Evolutionary conservation across 37 sponge, comb jelly and placozoan species (phyloP), one percentile per base, ranked within the genome.

Genomic region (Axinella damicornis): DNA sequence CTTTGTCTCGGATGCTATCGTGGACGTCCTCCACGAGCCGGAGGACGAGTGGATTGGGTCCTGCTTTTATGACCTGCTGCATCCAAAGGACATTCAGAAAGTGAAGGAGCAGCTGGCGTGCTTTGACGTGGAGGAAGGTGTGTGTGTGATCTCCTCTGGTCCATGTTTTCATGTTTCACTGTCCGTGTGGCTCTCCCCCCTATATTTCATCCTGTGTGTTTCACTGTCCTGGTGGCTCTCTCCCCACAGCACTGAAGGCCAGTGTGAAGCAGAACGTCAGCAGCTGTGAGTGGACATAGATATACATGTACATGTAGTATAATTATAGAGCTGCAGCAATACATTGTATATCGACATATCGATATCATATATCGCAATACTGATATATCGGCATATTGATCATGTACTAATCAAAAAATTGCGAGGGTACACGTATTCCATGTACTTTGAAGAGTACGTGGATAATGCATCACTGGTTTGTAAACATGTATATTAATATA

Each of bases 1-100:
- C 35, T 96, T 84, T 84, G 97, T 90, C 25, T 93, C 94, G 9
- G 94, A 96, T 72, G 89, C 94, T 1, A 81, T 96, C 39, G 33
- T 28, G 5, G 85, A 76, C 39, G 78, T 85, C 59, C 71, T 86
- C 32, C 31, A 73, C 5, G 84, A 83, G 52, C 20, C 59, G n/a
- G 41, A 70, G 57, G 83, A 91, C 15, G 36, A 82, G 21, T 91
- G 92, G 92, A 57, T 71, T 0, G 94, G 94, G 24, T 54, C 80
- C 18, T 82, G 75, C 35, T 78, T 94, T 73, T 94, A 94, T 64
- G 91, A 94, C 77, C 52, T 94, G 2, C 73, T 90, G 11, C 94
- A 94, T 30, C 94, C 91, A 22, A 90, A 94, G 73, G 94, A 94
- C 53, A 79, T 90, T 27, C 81, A 73, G 54, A 90, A 90, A 35